Conservation (phyloP, 1,140 invertebrate genomes). For the Drosophila sp. region DNA sequence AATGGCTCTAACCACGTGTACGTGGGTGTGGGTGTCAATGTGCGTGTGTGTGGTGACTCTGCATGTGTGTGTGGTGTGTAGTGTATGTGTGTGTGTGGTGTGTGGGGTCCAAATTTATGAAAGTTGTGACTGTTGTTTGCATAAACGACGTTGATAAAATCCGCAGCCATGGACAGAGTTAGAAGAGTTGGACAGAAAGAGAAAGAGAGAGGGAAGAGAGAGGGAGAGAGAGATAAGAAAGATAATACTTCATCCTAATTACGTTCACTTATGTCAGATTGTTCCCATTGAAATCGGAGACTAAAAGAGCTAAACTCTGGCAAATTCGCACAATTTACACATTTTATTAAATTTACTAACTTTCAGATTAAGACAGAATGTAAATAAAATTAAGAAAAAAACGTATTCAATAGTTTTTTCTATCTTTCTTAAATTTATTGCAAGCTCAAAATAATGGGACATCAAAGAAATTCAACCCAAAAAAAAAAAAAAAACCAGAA, state of each 20-base stretch:
- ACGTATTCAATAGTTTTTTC: too few species aligned
- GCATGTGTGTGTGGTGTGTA: constrained; percentile 1
- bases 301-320: too few species aligned
- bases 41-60: constrained; percentile 19
- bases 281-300: too few species aligned
- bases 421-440: too few species aligned
- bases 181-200: constrained; percentile 11
- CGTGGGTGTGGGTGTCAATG: constrained; percentile 19
- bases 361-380: too few species aligned
- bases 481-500: too few species aligned
- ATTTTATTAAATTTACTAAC: too few species aligned
- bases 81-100: constrained; percentile 1
- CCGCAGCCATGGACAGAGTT: not conserved
- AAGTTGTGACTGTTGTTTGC: constrained; percentile 16
- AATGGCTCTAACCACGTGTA: constrained; percentile 64
- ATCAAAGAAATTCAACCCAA: too few species aligned
- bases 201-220: constrained; percentile 6
- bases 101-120: constrained; percentile 51
- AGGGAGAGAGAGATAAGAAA: not conserved
- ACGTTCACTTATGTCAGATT: not conserved
- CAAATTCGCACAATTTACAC: too few species aligned
- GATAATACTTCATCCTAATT: not conserved
- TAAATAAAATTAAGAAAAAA: too few species aligned
- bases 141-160: constrained; percentile 26
- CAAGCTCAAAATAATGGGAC: too few species aligned